These are phyloP conservation scores for Lycorma delicatula DNA, from an alignment of 1,140 invertebrate genomes.

Conservation along the genomic window DNA sequence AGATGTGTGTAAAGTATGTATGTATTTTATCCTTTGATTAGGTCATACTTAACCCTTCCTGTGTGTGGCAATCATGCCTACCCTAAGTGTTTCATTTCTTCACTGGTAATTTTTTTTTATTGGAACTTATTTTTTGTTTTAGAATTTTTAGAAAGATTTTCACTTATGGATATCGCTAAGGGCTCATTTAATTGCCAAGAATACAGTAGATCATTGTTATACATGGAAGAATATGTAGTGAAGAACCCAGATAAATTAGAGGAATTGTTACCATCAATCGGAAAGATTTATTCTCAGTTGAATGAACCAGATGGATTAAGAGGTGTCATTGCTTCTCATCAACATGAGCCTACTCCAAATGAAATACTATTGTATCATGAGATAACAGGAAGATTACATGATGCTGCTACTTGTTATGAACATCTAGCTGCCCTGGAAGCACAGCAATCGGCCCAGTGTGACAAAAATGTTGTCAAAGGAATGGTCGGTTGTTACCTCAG, in stretches of 20 bases:
- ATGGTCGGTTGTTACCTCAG: conserved; percentile 67
- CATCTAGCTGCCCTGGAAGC: conserved; percentile 44
- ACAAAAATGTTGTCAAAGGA: conserved; percentile 40
- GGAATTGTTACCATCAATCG: conserved; percentile 40
- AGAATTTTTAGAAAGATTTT: conserved; percentile 48
- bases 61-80: too few relatives aligned
- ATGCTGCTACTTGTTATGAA: conserved; percentile 69
- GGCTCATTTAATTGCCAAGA: conserved; percentile 64
- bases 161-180: conserved; percentile 54
- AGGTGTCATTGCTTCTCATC: conserved; percentile 56
- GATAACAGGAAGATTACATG: conserved; percentile 55
- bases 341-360: conserved; percentile 48
- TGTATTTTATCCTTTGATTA: too few relatives aligned
- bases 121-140: conserved; percentile 27
- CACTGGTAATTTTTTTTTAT: not conserved
- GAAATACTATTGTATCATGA: conserved; percentile 54
- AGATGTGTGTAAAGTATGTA: too few relatives aligned
- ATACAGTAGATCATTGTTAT: conserved; percentile 61
- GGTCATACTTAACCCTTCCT: too few relatives aligned
- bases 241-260: conserved; percentile 47
- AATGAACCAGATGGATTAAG: conserved; percentile 69
- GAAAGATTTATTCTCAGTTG: conserved; percentile 62
- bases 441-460: too few relatives aligned
- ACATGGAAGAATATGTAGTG: conserved; percentile 60
- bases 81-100: too few relatives aligned